Evolutionary conservation across 2,113 vertebrate species (phyloP), one percentile per base, ranked within the genome.

Genomic region (Dromiciops gliroides): DNA sequence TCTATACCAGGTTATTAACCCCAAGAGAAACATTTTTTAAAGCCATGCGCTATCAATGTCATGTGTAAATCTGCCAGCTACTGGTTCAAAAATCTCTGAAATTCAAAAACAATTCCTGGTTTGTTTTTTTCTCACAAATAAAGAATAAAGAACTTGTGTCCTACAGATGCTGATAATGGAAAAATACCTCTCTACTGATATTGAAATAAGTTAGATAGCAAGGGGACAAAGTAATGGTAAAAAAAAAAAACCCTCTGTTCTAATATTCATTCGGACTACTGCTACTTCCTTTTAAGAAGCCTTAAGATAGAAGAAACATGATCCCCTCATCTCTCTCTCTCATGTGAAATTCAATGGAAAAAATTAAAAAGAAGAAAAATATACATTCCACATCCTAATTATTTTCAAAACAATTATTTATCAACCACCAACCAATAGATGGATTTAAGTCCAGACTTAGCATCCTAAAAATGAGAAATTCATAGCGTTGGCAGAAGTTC

Each of bases 391-490:
- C 49, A 96, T 96, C 90, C 91, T 94, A 51, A 94, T 88, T 91
- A 37, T 92, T 92, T 94, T 75, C 25, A 94, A 37, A 60, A 89
- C 0, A 92, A 50, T 83, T 19, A 90, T 90, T 94, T 95, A 51
- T 12, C 24, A 92, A 44, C 0, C 19, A 95, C 94, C 91, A 44
- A 0, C 19, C 24, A 28, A 47, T 1, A 90, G 2, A 92, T 22
- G 11, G 94, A 96, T 88, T 96, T 75, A 95, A 95, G 0, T 2
- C 44, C 50, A 95, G 95, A 93, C 89, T 31, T 50, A 94, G 50
- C 93, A 83, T 56, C 0, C n/a, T 92, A 52, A 49, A 92, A 95
- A 93, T 90, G 26, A 90, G 90, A 90, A 92, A 49, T 26, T 93
- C n/a, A 28, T 44, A 48, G 25, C 28, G 44, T 75, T 95, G 37